Percentiles rank a stretch among this genome's conserved stretches.
Evolutionary conservation across 2,888 invertebrate species (phyloP).

Genomic region (Amiota communis): DNA sequence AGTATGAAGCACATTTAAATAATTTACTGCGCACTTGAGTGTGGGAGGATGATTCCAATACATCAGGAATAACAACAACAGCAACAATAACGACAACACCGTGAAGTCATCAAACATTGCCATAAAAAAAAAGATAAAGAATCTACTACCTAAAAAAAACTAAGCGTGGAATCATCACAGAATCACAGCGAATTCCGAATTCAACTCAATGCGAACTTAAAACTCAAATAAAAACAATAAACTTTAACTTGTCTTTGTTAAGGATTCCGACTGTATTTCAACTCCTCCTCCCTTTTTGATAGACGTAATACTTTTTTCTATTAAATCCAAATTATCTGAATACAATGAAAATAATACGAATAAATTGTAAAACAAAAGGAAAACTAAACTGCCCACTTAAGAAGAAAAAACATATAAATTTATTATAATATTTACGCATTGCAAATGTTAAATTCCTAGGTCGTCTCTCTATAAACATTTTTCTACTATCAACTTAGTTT

Average conservation of each 20-base stretch:
- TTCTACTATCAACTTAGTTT: background rate
- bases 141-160: slow-evolving; percentile 50
- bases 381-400: slow-evolving; percentile 8
- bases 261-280: background rate
- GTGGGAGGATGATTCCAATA: no score
- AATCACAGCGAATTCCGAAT: slow-evolving; percentile 63
- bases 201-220: slow-evolving; percentile 59
- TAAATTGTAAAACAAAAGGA: background rate
- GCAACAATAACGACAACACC: slow-evolving; percentile 18
- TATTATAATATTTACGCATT: background rate
- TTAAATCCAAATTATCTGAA: no score
- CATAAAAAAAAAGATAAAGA: slow-evolving; percentile 45
- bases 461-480: background rate
- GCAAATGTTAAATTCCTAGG: background rate
- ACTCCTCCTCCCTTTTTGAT: background rate
- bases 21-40: slow-evolving; percentile 50
- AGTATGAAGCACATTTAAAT: slow-evolving; percentile 68
- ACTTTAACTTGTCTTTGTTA: background rate
- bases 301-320: background rate
- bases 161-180: slow-evolving; percentile 47
- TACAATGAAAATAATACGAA: background rate
- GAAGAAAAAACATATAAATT: background rate
- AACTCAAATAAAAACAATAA: slow-evolving; percentile 50
- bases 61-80: slow-evolving; percentile 1
- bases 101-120: slow-evolving; percentile 11